Percentiles rank a stretch among this genome's conserved stretches.
phyloP scores from a whole-genome alignment of 2,113 vertebrate species.

The Channa argus region DNA sequence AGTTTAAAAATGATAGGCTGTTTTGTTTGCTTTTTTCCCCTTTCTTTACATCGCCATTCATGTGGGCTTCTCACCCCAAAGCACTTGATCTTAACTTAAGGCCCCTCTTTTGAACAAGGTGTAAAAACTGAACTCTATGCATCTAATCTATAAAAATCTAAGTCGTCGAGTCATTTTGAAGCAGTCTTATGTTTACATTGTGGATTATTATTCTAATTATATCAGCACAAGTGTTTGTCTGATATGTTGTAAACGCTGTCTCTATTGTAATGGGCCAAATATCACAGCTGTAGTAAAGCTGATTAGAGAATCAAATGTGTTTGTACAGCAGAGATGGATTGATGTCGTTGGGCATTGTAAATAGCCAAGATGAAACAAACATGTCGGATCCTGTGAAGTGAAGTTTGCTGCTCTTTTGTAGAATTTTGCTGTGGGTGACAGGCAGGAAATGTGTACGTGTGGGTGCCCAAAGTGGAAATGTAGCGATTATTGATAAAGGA shows the following conservation, averaged over 20 bases:
- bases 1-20: constrained; percentile 27
- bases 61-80: constrained; percentile 17
- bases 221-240: constrained; percentile 76
- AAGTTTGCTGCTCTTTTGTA: constrained; percentile 75
- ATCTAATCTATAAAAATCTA: constrained; percentile 69
- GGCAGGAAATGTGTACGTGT: constrained; percentile 3
- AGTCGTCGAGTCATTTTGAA: constrained; percentile 58
- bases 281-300: constrained; percentile 45
- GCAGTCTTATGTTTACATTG: constrained; percentile 82
- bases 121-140: constrained; percentile 81
- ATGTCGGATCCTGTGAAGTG: constrained; percentile 57
- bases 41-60: not conserved
- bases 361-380: constrained; percentile 60
- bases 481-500: constrained; percentile 40
- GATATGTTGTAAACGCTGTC: constrained; percentile 68
- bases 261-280: constrained; percentile 66
- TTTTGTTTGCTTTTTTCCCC: not conserved
- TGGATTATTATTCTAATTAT: constrained; percentile 71
- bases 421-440: constrained; percentile 59
- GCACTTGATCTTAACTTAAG: constrained; percentile 10
- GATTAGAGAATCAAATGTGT: constrained; percentile 39
- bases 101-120: constrained; percentile 47
- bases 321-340: constrained; percentile 19
- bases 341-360: constrained; percentile 50
- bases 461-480: constrained; percentile 52